These are phyloP conservation scores for Coelogynopora nodosa DNA, from an alignment of 2,888 invertebrate genomes.

Conservation along the genomic window DNA sequence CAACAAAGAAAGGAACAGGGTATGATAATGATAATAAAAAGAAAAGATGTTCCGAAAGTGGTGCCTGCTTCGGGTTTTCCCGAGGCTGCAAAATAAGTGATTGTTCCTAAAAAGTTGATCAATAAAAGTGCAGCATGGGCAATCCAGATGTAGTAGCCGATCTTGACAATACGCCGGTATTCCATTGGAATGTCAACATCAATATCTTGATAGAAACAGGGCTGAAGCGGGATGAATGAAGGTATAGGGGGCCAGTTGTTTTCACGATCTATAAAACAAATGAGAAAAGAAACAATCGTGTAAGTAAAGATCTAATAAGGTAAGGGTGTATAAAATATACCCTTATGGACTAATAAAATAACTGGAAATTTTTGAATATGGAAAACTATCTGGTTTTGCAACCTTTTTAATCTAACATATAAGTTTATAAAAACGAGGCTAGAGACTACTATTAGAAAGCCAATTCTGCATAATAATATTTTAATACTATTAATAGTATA, in stretches of 20 bases:
- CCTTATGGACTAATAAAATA: too few species aligned
- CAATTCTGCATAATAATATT: too few species aligned
- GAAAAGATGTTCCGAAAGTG: conserved; percentile 79
- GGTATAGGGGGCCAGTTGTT: conserved; percentile 99
- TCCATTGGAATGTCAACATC: conserved; percentile 95
- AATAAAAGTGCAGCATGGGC: conserved; percentile 37
- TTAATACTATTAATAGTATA: too few species aligned
- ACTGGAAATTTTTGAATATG: too few species aligned
- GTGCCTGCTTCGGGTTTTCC: conserved; percentile 62
- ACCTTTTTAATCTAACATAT: too few species aligned
- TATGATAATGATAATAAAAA: conserved; percentile 83
- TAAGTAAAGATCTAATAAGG: too few species aligned
- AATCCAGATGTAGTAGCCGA: conserved; percentile 92
- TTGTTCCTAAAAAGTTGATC: conserved; percentile 67
- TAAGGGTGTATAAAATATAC: too few species aligned
- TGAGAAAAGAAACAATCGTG: too few species aligned
- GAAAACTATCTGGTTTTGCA: too few species aligned
- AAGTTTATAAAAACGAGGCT: too few species aligned
- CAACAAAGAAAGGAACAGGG: conserved; percentile 97
- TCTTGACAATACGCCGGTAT: conserved; percentile 90
- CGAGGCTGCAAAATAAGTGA: conserved; percentile 70
- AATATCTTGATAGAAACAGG: conserved; percentile 99
- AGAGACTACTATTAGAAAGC: too few species aligned
- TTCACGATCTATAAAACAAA: conserved; percentile 64
- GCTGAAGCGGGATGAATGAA: conserved; percentile 76